A percentile compares a stretch with the other conserved stretches of the same genome.
These are phyloP conservation scores for Tapera naevia DNA, from an alignment of 2,797 vertebrate species.

Conservation along the genomic window DNA sequence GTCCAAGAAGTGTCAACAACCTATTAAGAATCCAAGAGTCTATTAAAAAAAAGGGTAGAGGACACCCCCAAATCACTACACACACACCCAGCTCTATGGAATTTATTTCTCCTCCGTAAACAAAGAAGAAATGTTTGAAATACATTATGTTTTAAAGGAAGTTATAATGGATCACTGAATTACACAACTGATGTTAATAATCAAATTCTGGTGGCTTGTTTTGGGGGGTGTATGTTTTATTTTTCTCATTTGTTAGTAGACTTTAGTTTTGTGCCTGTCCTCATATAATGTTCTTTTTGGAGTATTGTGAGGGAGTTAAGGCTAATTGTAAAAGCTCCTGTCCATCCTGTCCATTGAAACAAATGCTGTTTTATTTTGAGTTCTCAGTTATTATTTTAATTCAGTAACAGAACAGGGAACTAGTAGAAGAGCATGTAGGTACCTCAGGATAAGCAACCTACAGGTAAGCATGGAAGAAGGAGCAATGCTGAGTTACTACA, in stretches of 20 bases:
- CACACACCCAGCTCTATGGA: not conserved
- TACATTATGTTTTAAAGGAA: not conserved
- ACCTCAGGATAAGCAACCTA: not conserved
- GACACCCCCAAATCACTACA: too few relatives aligned
- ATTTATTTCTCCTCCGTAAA: not conserved
- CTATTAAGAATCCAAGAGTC: not conserved
- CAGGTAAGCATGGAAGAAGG: not conserved
- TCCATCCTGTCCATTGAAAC: not conserved
- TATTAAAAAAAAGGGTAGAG: not conserved
- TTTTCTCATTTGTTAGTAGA: not conserved
- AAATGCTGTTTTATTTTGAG: not conserved
- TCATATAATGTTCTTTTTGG: not conserved
- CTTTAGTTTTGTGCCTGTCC: fast-evolving
- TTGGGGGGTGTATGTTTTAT: not conserved
- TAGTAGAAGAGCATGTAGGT: not conserved
- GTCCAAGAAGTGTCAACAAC: not conserved
- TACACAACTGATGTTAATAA: not conserved
- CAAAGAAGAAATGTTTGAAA: not conserved
- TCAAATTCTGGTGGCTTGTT: not conserved
- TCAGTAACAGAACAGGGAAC: not conserved
- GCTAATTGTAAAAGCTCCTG: not conserved
- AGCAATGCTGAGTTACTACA: not conserved
- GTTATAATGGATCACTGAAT: not conserved
- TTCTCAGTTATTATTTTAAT: not conserved
- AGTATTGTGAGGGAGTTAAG: not conserved